Evolutionary conservation across 2,888 invertebrate species (phyloP).

Genomic region (Dasysyrphus albostriatus): DNA sequence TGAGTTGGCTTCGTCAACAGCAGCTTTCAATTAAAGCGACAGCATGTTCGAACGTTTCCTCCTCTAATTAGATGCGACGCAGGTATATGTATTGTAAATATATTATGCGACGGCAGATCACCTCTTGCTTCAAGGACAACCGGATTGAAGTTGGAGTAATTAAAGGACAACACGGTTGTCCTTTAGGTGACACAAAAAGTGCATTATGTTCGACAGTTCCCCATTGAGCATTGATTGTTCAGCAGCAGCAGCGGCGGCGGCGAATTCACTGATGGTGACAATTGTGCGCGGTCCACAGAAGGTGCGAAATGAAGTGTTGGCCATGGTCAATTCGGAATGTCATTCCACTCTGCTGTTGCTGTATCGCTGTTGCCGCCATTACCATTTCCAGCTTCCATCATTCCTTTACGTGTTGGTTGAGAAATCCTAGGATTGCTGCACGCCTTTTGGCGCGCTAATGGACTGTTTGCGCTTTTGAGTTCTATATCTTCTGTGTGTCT

Average conservation of each 20-base stretch:
- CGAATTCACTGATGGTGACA: conserved; percentile 44
- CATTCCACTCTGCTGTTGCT: conserved; percentile 55
- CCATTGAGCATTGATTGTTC: conserved; percentile 39
- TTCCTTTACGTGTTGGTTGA: conserved; percentile 44
- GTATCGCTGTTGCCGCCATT: neutral
- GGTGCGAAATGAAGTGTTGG: conserved; percentile 68
- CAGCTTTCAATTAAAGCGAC: conserved; percentile 73
- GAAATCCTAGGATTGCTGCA: conserved; percentile 56
- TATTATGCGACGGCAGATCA: conserved; percentile 2
- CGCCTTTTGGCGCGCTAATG: conserved; percentile 54
- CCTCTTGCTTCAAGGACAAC: conserved; percentile 39
- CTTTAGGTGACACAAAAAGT: conserved; percentile 68
- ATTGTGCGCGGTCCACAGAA: conserved; percentile 44
- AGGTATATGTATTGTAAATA: conserved; percentile 5
- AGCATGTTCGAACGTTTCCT: conserved; percentile 51
- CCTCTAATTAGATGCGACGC: conserved; percentile 57
- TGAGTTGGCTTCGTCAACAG: conserved; percentile 54
- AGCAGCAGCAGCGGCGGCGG: neutral
- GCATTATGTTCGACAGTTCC: conserved; percentile 65
- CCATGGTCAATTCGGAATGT: conserved; percentile 72
- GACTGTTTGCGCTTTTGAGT: conserved; percentile 53
- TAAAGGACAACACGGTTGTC: conserved; percentile 60
- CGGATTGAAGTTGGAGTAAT: conserved; percentile 26
- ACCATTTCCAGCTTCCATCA: conserved; percentile 39
- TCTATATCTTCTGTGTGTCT: conserved; percentile 13